These are phyloP conservation scores for Polypedilum pembai DNA, from an alignment of 1,140 invertebrate species.

Conservation along the genomic window DNA sequence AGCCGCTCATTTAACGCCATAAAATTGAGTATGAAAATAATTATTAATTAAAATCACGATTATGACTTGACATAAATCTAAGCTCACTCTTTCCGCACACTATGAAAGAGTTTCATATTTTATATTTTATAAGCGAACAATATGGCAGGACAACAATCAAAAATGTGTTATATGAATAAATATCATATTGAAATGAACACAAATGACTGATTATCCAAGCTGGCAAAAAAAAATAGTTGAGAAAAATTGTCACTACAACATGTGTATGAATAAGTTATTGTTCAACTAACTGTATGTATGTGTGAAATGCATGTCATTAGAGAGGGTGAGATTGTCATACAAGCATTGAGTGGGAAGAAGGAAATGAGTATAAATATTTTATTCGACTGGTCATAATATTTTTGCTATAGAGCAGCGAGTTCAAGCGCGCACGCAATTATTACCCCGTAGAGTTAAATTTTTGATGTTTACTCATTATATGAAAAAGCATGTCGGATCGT, in stretches of 20 bases:
- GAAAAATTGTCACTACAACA: not conserved
- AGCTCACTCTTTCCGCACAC: not conserved
- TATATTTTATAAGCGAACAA: too few relatives aligned
- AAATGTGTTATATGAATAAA: conserved; percentile 1
- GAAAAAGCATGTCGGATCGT: conserved; percentile 11
- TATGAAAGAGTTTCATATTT: not conserved
- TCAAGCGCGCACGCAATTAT: conserved; percentile 23
- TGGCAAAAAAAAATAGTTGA: not conserved
- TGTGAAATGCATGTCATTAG: not conserved
- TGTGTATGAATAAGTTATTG: too few relatives aligned
- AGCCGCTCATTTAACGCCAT: conserved; percentile 3
- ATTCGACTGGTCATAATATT: conserved; percentile 24
- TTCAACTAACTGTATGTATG: not conserved
- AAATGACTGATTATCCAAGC: conserved; percentile 19
- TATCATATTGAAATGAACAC: conserved; percentile 22
- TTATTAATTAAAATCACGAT: conserved; percentile 26
- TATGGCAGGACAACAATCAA: not conserved
- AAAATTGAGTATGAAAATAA: conserved; percentile 10
- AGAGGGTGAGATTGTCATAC: not conserved
- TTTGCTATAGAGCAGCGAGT: not conserved
- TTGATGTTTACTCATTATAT: conserved; percentile 20
- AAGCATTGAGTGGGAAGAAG: not conserved
- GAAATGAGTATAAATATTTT: conserved; percentile 26
- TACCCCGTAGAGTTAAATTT: not conserved
- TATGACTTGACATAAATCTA: conserved; percentile 13